Evolutionary conservation across 1,140 invertebrate genomes (phyloP).

Genomic region (Tyrophagus putrescentiae): DNA sequence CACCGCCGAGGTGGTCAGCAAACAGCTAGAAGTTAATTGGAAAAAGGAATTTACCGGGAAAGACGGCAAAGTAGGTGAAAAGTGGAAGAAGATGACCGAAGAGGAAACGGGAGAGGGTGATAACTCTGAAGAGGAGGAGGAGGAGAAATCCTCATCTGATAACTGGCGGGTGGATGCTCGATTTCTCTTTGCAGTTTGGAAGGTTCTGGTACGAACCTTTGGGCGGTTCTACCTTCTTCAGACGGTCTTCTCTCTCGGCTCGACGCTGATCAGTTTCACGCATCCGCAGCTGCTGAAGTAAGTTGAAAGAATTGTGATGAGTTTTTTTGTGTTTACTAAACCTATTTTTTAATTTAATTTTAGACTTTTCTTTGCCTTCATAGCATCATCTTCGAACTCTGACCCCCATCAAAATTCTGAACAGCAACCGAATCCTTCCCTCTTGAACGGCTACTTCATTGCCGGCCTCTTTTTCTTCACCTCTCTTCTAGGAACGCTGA

Average conservation of each 20-base stretch:
- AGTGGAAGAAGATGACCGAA: no score
- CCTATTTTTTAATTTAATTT: conserved; percentile 8
- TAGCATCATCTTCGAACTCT: no score
- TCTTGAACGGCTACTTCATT: background rate
- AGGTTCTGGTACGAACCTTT: conserved; percentile 42
- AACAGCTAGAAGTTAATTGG: no score
- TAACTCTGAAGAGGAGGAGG: no score
- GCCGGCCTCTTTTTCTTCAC: background rate
- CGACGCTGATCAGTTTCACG: conserved; percentile 72
- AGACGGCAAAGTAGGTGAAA: no score
- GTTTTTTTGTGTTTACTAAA: background rate
- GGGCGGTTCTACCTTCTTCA: conserved; percentile 69
- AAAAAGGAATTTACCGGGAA: no score
- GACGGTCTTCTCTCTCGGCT: conserved; percentile 59
- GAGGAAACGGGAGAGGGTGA: no score
- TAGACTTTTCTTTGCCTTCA: conserved; percentile 43
- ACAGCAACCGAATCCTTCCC: conserved; percentile 36
- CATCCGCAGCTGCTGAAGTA: conserved; percentile 49
- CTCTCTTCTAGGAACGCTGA: background rate
- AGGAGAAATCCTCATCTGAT: no score
- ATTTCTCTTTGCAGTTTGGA: background rate
- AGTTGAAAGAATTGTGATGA: conserved; percentile 23
- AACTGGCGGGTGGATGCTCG: no score
- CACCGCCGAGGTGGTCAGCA: conserved; percentile 58
- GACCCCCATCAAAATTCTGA: no score